These are phyloP conservation scores for Piscicola geometra DNA, from an alignment of 2,888 invertebrate genomes.

Conservation along the genomic window DNA sequence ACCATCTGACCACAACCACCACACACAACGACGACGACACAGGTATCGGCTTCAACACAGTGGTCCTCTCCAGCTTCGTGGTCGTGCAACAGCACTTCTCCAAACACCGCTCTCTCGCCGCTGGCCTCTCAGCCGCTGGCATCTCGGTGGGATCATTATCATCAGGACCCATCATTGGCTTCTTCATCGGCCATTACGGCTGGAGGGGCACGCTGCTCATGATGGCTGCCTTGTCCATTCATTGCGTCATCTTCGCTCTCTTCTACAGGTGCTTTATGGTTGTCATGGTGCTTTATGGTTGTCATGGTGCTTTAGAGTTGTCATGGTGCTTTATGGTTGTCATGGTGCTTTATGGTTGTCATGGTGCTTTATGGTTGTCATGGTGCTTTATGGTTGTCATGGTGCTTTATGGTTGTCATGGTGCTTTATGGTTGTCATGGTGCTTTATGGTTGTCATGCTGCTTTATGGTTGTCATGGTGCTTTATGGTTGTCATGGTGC, in stretches of 20 bases:
- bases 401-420: too few species aligned
- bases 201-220: conserved; percentile 39
- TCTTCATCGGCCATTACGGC: conserved; percentile 29
- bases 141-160: conserved; percentile 37
- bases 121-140: conserved; percentile 37
- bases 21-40: not conserved
- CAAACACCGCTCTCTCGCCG: conserved; percentile 38
- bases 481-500: too few species aligned
- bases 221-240: conserved; percentile 34
- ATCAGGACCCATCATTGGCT: conserved; percentile 35
- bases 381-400: too few species aligned
- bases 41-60: conserved; percentile 39
- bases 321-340: too few species aligned
- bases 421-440: too few species aligned
- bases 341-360: too few species aligned
- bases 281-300: too few species aligned
- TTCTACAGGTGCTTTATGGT: conserved; percentile 26
- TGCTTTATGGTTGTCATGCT: too few species aligned
- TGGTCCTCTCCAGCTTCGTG: conserved; percentile 36
- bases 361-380: too few species aligned
- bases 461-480: too few species aligned
- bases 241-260: conserved; percentile 35
- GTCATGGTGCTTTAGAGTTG: too few species aligned
- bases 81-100: conserved; percentile 36
- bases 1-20: too few species aligned